Evolutionary conservation across 2,888 invertebrate species (phyloP), one percentile per base, ranked within the genome.

Genomic region (Plusia festucae): DNA sequence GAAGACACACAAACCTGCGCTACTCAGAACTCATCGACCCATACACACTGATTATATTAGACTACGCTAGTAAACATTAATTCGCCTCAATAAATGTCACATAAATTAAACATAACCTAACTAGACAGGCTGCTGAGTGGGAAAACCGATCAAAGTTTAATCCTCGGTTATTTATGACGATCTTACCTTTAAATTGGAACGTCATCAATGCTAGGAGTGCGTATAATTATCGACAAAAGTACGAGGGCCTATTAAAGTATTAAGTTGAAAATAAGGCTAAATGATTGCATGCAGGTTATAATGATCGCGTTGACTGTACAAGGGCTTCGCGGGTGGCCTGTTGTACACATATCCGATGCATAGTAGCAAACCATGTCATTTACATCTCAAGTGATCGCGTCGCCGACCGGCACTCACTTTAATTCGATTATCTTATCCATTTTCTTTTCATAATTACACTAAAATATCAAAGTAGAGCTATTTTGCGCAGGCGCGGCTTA

Each of bases 301-400:
- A 74, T 75, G 65, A 68, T 60, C 70, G 69, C 63, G 65, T 68
- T 52, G 70, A 74, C 67, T 65, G 67, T 70, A 76, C 68, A 66
- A 60, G 65, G 67, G 69, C 84, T 67, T 52, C 68, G 74, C 78
- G 83, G 85, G 86, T 86, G 87, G 87, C 70, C 85, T 61, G 68
- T 58, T 74, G 76, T 65, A 70, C 67, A 77, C 73, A 79, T 73
- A 82, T 75, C 76, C 60, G 73, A 73, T 74, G 65, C 79, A 76
- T 79, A 80, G 72, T 80, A 78, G 73, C 75, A 74, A 77, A 82
- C 79, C 81, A 76, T 82, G 80, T 82, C 75, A 82, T 82, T 82
- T 82, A 83, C 79, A 79, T 83, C 73, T 69, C 71, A 73, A 80
- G 78, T 72, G 73, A 79, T 73, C 68, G 65, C 66, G 78, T 78